A percentile compares a stretch with the other conserved stretches of the same genome.
phyloP scores from a whole-genome alignment of 2,888 invertebrate species.

The Callinectes sapidus region DNA sequence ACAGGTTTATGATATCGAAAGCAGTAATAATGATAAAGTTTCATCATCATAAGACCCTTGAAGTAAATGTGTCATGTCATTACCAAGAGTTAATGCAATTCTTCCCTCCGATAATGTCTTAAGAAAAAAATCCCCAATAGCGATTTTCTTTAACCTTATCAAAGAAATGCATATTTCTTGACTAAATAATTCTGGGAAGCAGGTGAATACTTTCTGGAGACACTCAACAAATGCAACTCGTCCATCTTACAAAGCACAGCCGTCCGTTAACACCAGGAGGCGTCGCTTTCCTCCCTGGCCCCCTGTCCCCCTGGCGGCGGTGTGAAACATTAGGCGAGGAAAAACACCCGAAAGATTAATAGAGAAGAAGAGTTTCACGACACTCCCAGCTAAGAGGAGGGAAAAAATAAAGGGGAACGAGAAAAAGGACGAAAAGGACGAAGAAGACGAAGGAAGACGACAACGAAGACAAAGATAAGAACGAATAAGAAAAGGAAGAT shows the following conservation, averaged over 20 bases:
- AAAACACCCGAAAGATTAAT: conserved; percentile 4
- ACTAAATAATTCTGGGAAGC: not conserved
- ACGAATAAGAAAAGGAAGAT: not conserved
- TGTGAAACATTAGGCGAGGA: not conserved
- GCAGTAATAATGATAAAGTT: too few species aligned
- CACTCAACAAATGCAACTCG: not conserved
- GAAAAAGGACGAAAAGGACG: not conserved
- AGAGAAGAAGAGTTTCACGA: conserved; percentile 24
- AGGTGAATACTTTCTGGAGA: not conserved
- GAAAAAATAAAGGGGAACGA: not conserved
- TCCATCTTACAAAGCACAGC: not conserved
- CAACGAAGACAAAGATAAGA: not conserved
- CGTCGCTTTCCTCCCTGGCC: not conserved
- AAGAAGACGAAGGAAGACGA: too few species aligned
- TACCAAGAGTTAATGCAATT: too few species aligned
- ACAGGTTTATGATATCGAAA: too few species aligned
- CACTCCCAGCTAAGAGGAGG: not conserved
- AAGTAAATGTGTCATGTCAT: too few species aligned
- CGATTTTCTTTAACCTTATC: not conserved
- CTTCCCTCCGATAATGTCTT: not conserved
- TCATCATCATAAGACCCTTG: too few species aligned
- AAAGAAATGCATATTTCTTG: not conserved
- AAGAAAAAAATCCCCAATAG: not conserved
- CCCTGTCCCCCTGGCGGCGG: not conserved
- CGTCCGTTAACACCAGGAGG: conserved; percentile 16